These are phyloP conservation scores for Thaumatotibia leucotreta DNA, from an alignment of 1,140 invertebrate genomes.

Conservation along the genomic window DNA sequence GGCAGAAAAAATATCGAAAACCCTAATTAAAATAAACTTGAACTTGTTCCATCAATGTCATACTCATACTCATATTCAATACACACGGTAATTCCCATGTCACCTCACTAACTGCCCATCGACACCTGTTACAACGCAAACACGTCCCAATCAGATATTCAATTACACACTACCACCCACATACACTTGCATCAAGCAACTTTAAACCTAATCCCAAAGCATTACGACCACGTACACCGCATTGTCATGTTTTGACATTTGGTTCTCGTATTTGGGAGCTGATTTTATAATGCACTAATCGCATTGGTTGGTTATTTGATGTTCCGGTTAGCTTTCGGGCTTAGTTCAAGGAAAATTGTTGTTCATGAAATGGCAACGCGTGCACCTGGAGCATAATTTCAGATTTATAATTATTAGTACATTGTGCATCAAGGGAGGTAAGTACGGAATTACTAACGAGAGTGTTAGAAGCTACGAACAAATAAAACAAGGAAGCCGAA, in stretches of 20 bases:
- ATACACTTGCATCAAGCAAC: not conserved
- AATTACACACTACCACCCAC: slow-evolving; percentile 34
- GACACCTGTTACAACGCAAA: slow-evolving; percentile 55
- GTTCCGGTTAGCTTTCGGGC: not conserved
- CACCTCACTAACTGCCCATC: slow-evolving; percentile 22
- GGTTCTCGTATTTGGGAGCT: not conserved
- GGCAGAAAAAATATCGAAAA: no score
- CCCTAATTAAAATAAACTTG: no score
- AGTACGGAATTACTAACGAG: no score
- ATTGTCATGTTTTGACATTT: not conserved
- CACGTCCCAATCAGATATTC: slow-evolving; percentile 54
- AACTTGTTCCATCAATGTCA: no score
- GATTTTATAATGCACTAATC: not conserved
- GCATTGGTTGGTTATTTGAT: not conserved
- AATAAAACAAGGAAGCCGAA: no score
- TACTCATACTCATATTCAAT: no score
- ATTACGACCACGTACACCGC: not conserved
- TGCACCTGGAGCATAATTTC: no score
- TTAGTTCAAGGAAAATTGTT: not conserved
- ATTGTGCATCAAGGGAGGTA: no score
- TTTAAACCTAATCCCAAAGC: not conserved
- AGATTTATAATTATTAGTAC: not conserved
- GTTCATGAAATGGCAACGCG: not conserved
- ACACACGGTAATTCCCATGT: not conserved
- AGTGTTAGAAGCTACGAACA: no score